phyloP scores from a whole-genome alignment of 2,797 vertebrate genomes.

The Propithecus deckenii region DNA sequence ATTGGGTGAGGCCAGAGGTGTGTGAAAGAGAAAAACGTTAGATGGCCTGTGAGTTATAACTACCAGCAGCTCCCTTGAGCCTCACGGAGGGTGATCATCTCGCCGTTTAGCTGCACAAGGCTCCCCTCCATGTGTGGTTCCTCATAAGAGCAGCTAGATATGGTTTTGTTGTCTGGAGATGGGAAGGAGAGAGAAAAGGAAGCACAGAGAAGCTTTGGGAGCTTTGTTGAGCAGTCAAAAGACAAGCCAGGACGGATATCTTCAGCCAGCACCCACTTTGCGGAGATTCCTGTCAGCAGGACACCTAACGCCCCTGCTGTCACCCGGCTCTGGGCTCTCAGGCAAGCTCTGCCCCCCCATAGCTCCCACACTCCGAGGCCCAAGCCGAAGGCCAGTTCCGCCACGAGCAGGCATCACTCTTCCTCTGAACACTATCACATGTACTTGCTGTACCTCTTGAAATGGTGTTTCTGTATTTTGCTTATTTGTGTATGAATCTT shows the following conservation, averaged over 20 bases:
- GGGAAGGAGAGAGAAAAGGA: not conserved
- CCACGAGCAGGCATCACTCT: rapidly evolving
- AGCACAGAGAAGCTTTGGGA: not conserved
- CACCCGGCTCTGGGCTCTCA: not conserved
- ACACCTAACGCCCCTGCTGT: no score
- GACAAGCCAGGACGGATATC: not conserved
- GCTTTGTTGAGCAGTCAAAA: not conserved
- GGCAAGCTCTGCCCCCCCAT: not conserved
- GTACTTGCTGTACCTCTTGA: not conserved
- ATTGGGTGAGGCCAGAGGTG: not conserved
- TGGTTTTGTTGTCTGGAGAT: not conserved
- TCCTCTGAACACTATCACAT: not conserved
- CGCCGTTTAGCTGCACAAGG: not conserved
- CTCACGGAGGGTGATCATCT: rapidly evolving
- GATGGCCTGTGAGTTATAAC: not conserved
- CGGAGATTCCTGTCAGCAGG: not conserved
- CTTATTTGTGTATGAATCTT: not conserved
- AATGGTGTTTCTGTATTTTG: not conserved
- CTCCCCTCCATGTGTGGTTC: not conserved
- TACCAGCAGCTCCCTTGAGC: not conserved
- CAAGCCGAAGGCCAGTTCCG: not conserved
- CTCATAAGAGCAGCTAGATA: not conserved
- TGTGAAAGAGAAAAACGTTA: not conserved
- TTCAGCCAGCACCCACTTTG: not conserved
- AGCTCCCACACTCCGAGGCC: not conserved